Evolutionary conservation across 2,888 invertebrate species (phyloP).

Genomic region (Noctua janthe): DNA sequence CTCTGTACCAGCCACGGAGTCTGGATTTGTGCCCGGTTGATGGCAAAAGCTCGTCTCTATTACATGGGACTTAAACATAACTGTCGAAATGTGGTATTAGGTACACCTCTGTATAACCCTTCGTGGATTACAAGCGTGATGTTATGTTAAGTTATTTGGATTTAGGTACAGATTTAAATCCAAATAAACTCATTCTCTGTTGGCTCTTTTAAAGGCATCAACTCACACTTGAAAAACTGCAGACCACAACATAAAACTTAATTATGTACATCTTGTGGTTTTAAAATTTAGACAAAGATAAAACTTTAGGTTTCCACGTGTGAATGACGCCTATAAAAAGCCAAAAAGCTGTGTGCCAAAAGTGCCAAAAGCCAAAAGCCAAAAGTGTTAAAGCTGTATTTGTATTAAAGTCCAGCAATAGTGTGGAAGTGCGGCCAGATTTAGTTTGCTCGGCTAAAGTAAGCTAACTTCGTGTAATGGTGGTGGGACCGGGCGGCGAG

Average conservation of each 20-base stretch:
- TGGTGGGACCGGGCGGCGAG: conserved; percentile 50
- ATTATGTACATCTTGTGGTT: neutral
- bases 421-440: conserved; percentile 29
- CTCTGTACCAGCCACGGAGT: no score
- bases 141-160: neutral
- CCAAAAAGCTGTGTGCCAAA: neutral
- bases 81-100: no score
- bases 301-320: neutral
- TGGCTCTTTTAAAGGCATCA: neutral
- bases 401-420: conserved; percentile 26
- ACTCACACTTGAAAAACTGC: neutral
- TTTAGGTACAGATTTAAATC: neutral
- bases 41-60: no score
- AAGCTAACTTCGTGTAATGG: conserved; percentile 45
- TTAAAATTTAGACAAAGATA: neutral
- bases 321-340: neutral
- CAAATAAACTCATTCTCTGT: neutral
- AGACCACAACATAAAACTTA: neutral
- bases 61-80: no score
- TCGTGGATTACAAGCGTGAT: no score
- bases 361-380: neutral
- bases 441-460: conserved; percentile 53
- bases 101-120: no score
- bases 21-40: no score
- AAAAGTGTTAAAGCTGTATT: conserved; percentile 25